Base-by-base conservation (phyloP, 1,140 invertebrate genomes). In the Zeugodacus cucurbitae region DNA sequence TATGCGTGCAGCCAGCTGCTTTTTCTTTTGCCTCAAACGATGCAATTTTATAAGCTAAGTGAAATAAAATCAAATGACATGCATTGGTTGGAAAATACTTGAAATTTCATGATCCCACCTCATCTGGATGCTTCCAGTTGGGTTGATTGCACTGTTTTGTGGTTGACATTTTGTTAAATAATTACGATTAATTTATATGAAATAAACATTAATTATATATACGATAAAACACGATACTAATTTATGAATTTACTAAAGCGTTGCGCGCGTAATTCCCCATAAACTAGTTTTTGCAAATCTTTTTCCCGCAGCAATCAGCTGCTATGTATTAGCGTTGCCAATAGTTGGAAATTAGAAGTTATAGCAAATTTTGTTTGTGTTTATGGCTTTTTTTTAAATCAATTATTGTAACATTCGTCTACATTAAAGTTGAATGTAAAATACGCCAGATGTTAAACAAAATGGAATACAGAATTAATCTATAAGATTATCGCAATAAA, bases 1-100 rank as follows among this genome's bases (percentile, higher is more conserved):
- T 88, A 96, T 94, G 87, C 96, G 94, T 67, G 95, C 95, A 90
- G 96, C 95, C 20, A 96, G 91, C 34, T 95, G 95, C 89, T 94
- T 94, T 91, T 96, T 96, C 90, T 95, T 96, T 88, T 94, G 91
- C 90, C 96, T 96, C 32, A 96, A 90, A 87, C 95, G 94, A 90
- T 96, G 94, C 29, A 96, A 90, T 90, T 94, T 94, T 93, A 96
- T 95, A 29, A 96, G 94, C 92, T 96, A 89, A 1, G 89, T 20
- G 3, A 3, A 54, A 1, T 17, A 86, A 88, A 89, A 22, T 44
- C 32, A 32, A 74, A 5, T 20, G 14, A 5, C 34, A 41, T 41
- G 70, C 44, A 59, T 37, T 67, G 26, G 14, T 48, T 57, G 3
- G 26, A 34, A 29, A 8, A 85, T n/a, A 59, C 1, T 32, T 64